phyloP scores from a whole-genome alignment of 2,797 vertebrate genomes.

The Parambassis ranga region DNA sequence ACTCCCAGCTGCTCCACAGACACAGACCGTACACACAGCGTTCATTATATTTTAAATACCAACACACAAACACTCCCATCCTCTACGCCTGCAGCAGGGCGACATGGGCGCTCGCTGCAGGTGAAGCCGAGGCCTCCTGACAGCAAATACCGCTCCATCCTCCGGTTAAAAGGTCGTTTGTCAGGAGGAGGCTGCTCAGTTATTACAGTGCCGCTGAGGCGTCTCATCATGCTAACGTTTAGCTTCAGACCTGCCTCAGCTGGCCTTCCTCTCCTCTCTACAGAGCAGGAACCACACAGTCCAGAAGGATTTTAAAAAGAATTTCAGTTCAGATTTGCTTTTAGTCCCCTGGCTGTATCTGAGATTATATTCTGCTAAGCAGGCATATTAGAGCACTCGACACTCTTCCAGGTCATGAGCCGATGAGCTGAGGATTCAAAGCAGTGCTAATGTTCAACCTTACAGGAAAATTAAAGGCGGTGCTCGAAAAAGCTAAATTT shows the following conservation, averaged over 20 bases:
- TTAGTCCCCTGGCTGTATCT: neutral
- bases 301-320: too few relatives aligned
- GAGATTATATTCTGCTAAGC: slow-evolving; percentile 14
- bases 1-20: neutral
- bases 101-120: neutral
- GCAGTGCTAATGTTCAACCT: neutral
- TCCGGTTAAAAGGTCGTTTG: slow-evolving; percentile 20
- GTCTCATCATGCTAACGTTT: neutral
- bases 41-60: too few relatives aligned
- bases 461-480: neutral
- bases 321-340: neutral
- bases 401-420: neutral
- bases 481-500: neutral
- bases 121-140: slow-evolving; percentile 2
- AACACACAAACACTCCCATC: too few relatives aligned
- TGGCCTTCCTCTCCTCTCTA: slow-evolving; percentile 2
- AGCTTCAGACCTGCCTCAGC: slow-evolving; percentile 3
- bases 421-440: neutral
- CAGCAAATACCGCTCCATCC: neutral
- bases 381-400: slow-evolving; percentile 14
- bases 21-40: too few relatives aligned
- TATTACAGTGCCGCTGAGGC: neutral
- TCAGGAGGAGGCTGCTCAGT: slow-evolving; percentile 2
- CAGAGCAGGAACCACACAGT: too few relatives aligned
- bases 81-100: neutral